These are phyloP conservation scores for Acanthiza pusilla DNA, from an alignment of 2,797 vertebrate genomes.

Conservation along the genomic window DNA sequence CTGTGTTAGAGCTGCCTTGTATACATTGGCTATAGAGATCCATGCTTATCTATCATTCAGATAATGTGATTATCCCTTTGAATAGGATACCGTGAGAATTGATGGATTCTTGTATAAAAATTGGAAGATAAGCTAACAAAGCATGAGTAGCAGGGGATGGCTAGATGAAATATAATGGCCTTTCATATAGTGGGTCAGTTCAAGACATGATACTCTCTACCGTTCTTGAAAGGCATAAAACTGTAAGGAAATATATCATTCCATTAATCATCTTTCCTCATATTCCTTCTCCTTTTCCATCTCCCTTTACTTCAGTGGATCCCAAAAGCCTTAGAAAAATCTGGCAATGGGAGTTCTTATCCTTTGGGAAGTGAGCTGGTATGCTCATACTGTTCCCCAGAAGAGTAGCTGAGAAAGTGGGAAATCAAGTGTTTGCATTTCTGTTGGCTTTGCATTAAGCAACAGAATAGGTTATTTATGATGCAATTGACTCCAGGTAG, in stretches of 20 bases:
- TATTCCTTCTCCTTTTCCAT: background rate
- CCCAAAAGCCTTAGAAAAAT: background rate
- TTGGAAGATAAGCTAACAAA: background rate
- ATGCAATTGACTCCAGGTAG: background rate
- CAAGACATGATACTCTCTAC: background rate
- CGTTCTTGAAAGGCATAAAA: background rate
- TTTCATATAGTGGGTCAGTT: background rate
- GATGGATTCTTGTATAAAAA: background rate
- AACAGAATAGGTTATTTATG: background rate
- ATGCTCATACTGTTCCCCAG: background rate
- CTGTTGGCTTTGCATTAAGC: background rate
- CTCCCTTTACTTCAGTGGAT: background rate
- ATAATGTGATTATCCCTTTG: background rate
- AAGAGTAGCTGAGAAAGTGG: background rate
- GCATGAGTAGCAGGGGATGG: background rate
- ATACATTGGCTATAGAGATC: background rate
- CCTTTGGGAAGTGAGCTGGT: background rate
- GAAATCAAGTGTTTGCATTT: background rate
- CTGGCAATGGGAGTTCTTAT: background rate
- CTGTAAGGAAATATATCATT: background rate
- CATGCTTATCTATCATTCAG: background rate
- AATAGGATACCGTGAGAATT: background rate
- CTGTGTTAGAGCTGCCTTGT: background rate
- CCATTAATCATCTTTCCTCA: background rate
- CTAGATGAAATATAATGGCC: background rate